Evolutionary conservation across 2,888 invertebrate genomes (phyloP).

Genomic region (Ectobius pallidus): DNA sequence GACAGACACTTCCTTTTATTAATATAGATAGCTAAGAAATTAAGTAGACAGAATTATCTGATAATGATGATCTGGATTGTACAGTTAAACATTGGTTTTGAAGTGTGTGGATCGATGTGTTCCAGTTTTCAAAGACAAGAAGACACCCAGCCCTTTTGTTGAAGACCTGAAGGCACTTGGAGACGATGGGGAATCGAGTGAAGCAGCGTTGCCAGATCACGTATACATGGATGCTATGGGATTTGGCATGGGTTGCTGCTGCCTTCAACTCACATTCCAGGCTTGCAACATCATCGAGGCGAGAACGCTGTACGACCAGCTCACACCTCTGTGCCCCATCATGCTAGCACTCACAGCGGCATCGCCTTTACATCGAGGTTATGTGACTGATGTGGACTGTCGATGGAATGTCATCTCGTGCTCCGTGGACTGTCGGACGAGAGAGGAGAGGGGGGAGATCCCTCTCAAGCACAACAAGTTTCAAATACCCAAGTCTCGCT

Average conservation of each 20-base stretch:
- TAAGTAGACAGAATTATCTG: no score
- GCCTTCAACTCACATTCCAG: conserved; percentile 94
- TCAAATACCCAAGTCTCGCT: conserved; percentile 90
- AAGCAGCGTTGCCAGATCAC: conserved; percentile 81
- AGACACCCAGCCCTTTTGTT: conserved; percentile 81
- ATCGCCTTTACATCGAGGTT: conserved; percentile 92
- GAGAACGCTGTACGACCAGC: conserved; percentile 93
- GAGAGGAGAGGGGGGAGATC: conserved; percentile 84
- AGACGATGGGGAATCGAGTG: conserved; percentile 69
- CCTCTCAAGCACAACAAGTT: conserved; percentile 77
- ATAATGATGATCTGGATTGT: no score
- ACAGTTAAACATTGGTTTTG: no score
- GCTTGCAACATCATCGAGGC: conserved; percentile 97
- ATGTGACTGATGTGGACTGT: conserved; percentile 94
- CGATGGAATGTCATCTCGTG: conserved; percentile 97
- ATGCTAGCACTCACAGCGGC: conserved; percentile 97
- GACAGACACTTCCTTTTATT: no score
- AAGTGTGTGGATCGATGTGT: no score
- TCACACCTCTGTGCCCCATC: conserved; percentile 95
- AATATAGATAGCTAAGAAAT: no score
- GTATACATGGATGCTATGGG: conserved; percentile 99
- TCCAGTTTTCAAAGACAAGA: conserved; percentile 89
- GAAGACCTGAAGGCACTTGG: conserved; percentile 63
- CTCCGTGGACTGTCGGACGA: conserved; percentile 94
- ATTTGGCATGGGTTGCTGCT: conserved; percentile 99